Evolutionary conservation across 1,140 invertebrate genomes (phyloP), one percentile per base, ranked within the genome.

Genomic region (Nomia melanderi): DNA sequence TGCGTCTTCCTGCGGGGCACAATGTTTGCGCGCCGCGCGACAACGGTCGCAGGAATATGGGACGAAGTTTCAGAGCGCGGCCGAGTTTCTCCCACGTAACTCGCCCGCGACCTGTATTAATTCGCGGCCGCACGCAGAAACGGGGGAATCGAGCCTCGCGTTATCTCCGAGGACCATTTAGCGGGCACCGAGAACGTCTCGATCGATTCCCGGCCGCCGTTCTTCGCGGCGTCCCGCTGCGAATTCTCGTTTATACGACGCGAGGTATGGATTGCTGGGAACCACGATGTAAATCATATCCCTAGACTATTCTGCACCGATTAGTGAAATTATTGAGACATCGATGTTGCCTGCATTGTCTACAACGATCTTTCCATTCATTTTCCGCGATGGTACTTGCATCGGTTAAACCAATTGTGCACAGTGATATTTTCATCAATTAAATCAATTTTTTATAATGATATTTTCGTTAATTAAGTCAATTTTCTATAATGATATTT

Each of bases 21-120:
- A 20, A n/a, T 25, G 65, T 53, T 25, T 59, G 33, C 39, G 62
- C 53, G 60, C 14, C 44, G n/a, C 29, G 0, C 6, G 33, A 77
- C 67, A 77, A 71, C 54, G 29, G 39, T 54, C 8, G 53, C 39
- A 31, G 11, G 27, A 77, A 71, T 77, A 54, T 77, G 71, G 75
- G 75, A 56, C 75, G 62, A 77, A 77, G 44, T 36, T 63, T 25
- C 39, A n/a, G 23, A 0, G 41, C 33, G 12, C 41, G 2, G 8
- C 2, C n/a, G 33, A 8, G 56, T 64, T 31, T 23, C 71, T 12
- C 62, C 29, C 25, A 11, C 74, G n/a, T 60, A 71, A 67, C 20
- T n/a, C 47, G 25, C 14, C 11, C 5, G 31, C 29, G n/a, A 25
- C 50, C 27, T 27, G 47, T 56, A 23, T 59, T 70, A 64, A 65